Evolutionary conservation across 2,113 vertebrate species (phyloP), one percentile per base, ranked within the genome.

Genomic region (Probosciger aterrimus): DNA sequence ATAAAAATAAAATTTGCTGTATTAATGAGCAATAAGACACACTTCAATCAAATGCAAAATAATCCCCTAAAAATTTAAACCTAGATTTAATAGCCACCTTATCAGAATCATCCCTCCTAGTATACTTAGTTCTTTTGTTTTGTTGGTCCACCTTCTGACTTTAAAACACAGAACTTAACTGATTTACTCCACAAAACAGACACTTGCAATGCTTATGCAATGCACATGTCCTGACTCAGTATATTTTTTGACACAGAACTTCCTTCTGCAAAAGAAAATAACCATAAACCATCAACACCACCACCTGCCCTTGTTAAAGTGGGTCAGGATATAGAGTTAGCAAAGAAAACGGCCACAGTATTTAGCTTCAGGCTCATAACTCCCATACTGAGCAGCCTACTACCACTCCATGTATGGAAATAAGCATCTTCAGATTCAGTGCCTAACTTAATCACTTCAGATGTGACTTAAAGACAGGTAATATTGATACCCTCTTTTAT

Each of bases 81-180:
- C 65, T 30, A 9, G 16, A 37, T 82, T 88, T 27, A 37, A 83
- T 53, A 88, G 43, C n/a, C 93, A 87, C 65, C 2, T 81, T 89
- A 94, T 41, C 13, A 77, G 22, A 43, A 86, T 10, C 47, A 41
- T 11, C 49, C 24, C 20, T 33, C 31, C 11, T 68, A 83, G 53
- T 37, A 33, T 2, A 59, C 27, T 59, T 70, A 31, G 15, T 5
- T 76, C 9, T 39, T 81, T 67, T 83, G 31, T 17, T 90, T 80
- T 67, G 19, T 76, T 92, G 65, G 8, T 93, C 13, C 37, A 73
- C 20, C 8, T 96, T 62, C 83, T 86, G 79, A 35, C 74, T 88
- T 92, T 49, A 90, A 95, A 92, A 70, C 28, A 92, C 69, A 94
- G 77, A 85, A 68, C 86, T 63, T 88, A 79, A 93, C 44, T 77